These are phyloP conservation scores for Ceratina calcarata DNA, from an alignment of 1,140 invertebrate species.

Conservation along the genomic window DNA sequence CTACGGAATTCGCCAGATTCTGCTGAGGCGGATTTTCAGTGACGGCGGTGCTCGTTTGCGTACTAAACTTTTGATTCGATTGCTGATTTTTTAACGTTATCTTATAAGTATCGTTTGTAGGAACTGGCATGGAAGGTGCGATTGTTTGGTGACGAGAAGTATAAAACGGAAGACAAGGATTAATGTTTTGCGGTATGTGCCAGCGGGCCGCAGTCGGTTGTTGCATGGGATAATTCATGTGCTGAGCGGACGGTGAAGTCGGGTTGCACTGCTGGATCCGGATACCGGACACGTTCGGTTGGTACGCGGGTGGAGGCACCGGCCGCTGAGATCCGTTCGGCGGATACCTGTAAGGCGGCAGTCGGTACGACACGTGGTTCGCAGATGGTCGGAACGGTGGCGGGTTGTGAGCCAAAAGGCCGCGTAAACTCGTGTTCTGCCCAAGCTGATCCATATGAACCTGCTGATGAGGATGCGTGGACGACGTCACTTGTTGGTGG, in stretches of 20 bases:
- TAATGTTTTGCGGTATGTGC: constrained; percentile 77
- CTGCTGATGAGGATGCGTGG: constrained; percentile 79
- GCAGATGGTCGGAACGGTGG: constrained; percentile 69
- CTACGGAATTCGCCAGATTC: constrained; percentile 48
- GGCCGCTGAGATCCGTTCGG: constrained; percentile 61
- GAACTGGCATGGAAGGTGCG: constrained; percentile 67
- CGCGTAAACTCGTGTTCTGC: constrained; percentile 75
- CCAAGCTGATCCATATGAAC: constrained; percentile 75
- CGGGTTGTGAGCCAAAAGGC: constrained; percentile 75
- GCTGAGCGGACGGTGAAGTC: constrained; percentile 59
- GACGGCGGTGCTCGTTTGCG: constrained; percentile 29
- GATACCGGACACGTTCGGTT: constrained; percentile 65
- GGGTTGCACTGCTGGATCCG: constrained; percentile 73
- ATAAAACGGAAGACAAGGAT: constrained; percentile 66
- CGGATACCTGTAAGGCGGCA: constrained; percentile 75
- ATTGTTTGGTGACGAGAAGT: constrained; percentile 50
- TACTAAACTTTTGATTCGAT: constrained; percentile 72
- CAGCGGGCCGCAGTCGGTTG: constrained; percentile 70
- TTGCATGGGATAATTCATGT: constrained; percentile 61
- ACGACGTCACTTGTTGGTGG: constrained; percentile 80
- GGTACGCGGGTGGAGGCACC: constrained; percentile 68
- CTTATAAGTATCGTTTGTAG: constrained; percentile 83
- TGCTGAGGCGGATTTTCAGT: constrained; percentile 54
- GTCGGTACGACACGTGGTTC: constrained; percentile 72
- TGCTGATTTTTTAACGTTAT: constrained; percentile 82